These are phyloP conservation scores for Bubo blakistoni DNA, from an alignment of 2,113 vertebrate genomes.

Conservation along the genomic window DNA sequence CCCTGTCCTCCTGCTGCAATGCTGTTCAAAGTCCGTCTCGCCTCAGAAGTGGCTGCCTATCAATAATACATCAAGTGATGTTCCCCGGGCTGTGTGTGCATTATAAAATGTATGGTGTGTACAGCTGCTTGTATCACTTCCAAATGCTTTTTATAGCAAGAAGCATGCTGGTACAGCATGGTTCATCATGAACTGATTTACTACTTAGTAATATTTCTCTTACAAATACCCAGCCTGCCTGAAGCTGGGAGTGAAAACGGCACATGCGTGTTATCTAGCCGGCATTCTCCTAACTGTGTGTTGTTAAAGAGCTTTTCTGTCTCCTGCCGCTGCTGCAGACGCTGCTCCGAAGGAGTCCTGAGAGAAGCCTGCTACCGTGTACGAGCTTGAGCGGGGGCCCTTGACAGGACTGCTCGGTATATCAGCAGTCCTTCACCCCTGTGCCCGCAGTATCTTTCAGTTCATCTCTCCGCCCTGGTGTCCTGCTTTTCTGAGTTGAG, in stretches of 20 bases:
- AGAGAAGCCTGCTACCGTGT: rapidly evolving
- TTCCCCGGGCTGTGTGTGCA: not conserved
- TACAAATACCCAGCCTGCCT: not conserved
- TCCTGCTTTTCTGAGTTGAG: not conserved
- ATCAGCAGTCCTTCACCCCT: not conserved
- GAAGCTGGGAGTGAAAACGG: rapidly evolving
- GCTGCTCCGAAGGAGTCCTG: not conserved
- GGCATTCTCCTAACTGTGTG: not conserved
- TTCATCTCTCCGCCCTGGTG: not conserved
- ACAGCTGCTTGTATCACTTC: not conserved
- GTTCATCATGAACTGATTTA: not conserved
- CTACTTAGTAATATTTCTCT: not conserved
- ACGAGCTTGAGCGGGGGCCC: rapidly evolving
- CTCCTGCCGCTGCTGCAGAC: not conserved
- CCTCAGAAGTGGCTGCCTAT: not conserved
- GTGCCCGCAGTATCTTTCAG: rapidly evolving
- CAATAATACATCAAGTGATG: not conserved
- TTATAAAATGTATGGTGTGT: not conserved
- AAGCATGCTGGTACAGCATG: rapidly evolving
- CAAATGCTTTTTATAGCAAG: not conserved
- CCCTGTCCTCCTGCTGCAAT: not conserved
- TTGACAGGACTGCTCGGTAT: not conserved
- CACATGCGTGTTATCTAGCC: rapidly evolving
- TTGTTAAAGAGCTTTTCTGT: not conserved
- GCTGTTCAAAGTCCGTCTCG: not conserved